phyloP scores from a whole-genome alignment of 2,113 vertebrate species.

The Colistium nudipinnis region DNA sequence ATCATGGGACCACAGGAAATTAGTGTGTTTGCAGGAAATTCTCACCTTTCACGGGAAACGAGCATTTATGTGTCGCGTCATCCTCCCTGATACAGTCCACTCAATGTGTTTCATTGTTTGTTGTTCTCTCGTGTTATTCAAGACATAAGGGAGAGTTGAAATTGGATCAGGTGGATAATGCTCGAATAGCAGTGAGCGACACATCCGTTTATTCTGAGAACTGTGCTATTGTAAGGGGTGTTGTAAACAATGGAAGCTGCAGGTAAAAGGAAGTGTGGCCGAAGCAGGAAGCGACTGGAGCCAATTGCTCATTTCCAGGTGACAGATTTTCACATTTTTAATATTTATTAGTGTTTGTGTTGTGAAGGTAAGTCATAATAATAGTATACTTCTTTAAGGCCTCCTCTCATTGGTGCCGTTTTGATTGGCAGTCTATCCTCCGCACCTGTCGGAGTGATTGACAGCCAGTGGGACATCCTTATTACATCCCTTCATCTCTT shows the following conservation, averaged over 20 bases:
- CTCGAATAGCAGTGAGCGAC: slow-evolving; percentile 53
- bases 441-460: slow-evolving; percentile 91
- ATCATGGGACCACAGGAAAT: slow-evolving; percentile 38
- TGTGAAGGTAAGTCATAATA: not conserved
- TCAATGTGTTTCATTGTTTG: slow-evolving; percentile 67
- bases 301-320: slow-evolving; percentile 52
- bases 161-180: slow-evolving; percentile 60
- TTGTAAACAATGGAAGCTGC: slow-evolving; percentile 8
- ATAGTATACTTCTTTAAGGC: no score
- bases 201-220: slow-evolving; percentile 47
- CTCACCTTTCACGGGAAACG: slow-evolving; percentile 56
- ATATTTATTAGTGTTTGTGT: not conserved
- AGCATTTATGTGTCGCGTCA: slow-evolving; percentile 43
- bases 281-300: slow-evolving; percentile 17
- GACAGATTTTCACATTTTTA: not conserved
- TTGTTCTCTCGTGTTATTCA: slow-evolving; percentile 53
- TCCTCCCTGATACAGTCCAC: slow-evolving; percentile 52
- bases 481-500: slow-evolving; percentile 86
- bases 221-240: slow-evolving; percentile 47
- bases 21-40: slow-evolving; percentile 42
- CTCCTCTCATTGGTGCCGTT: slow-evolving; percentile 47
- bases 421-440: slow-evolving; percentile 88
- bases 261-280: slow-evolving; percentile 22
- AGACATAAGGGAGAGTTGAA: slow-evolving; percentile 47
- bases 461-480: slow-evolving; percentile 95